A percentile compares a stretch with the other conserved stretches of the same genome.
Evolutionary conservation across 2,113 vertebrate species (phyloP).

Genomic region (Dromiciops gliroides): DNA sequence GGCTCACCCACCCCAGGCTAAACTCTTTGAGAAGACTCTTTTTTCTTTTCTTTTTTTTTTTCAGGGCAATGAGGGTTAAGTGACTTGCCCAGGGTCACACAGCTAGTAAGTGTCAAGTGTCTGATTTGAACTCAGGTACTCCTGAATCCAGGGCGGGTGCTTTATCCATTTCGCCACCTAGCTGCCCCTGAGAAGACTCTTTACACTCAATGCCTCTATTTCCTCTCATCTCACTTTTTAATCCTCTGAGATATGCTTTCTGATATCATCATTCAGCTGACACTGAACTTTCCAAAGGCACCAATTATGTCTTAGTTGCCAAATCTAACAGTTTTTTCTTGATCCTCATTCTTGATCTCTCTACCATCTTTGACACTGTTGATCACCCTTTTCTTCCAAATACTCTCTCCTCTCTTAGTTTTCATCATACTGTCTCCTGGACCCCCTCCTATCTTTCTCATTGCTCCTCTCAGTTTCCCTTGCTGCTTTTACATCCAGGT

Average conservation of each 20-base stretch:
- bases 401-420: neutral
- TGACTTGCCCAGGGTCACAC: no score
- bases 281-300: neutral
- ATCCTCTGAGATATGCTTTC: neutral
- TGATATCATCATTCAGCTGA: neutral
- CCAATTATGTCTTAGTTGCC: neutral
- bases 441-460: neutral
- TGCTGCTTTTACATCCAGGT: neutral
- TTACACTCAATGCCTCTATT: neutral
- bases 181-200: neutral
- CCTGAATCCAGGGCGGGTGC: no score
- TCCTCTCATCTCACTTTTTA: neutral
- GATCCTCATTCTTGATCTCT: neutral
- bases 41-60: no score
- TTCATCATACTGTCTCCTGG: neutral
- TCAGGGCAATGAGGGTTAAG: no score
- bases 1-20: neutral
- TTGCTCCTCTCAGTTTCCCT: neutral
- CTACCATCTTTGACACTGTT: neutral
- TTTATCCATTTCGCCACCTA: no score
- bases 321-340: neutral
- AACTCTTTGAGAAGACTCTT: neutral
- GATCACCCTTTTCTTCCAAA: neutral
- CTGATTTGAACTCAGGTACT: no score
- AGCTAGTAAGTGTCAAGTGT: no score